A percentile compares a stretch with the other conserved stretches of the same genome.
Conservation (phyloP, 2,797 vertebrate genomes). For the Tiaroga cobitis region DNA sequence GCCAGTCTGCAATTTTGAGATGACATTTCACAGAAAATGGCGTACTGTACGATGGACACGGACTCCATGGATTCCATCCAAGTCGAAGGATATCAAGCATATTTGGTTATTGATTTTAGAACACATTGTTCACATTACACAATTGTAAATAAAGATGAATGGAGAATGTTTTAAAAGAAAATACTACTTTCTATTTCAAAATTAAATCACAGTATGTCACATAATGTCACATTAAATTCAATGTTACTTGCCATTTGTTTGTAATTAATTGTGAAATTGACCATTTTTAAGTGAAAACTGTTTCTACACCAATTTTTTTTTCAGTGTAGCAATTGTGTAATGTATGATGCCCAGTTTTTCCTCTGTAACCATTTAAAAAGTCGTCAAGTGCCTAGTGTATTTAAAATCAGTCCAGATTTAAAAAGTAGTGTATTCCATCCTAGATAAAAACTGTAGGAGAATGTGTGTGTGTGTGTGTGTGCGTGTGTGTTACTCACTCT, state of each 20-base stretch:
- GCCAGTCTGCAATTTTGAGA: background rate
- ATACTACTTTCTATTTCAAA: background rate
- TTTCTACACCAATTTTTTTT: background rate
- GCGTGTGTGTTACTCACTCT: slow-evolving; percentile 41
- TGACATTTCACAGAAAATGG: background rate
- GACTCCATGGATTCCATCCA: background rate
- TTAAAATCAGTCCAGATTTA: background rate
- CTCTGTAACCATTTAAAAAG: background rate
- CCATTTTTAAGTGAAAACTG: background rate
- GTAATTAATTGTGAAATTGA: background rate
- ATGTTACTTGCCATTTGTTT: background rate
- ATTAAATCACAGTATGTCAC: too few species aligned
- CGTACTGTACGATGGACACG: background rate
- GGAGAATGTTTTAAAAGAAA: background rate
- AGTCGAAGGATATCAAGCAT: background rate
- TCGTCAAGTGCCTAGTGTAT: background rate
- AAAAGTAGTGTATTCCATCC: too few species aligned
- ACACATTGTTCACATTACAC: background rate
- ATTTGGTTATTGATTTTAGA: background rate
- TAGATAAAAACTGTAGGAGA: background rate
- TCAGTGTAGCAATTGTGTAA: too few species aligned
- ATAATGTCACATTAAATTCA: fast-evolving
- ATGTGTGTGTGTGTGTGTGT: background rate
- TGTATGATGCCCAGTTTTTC: background rate
- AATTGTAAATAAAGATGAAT: background rate